Conservation (phyloP, 92 coral and sea anemone species). For the Porites rus region DNA sequence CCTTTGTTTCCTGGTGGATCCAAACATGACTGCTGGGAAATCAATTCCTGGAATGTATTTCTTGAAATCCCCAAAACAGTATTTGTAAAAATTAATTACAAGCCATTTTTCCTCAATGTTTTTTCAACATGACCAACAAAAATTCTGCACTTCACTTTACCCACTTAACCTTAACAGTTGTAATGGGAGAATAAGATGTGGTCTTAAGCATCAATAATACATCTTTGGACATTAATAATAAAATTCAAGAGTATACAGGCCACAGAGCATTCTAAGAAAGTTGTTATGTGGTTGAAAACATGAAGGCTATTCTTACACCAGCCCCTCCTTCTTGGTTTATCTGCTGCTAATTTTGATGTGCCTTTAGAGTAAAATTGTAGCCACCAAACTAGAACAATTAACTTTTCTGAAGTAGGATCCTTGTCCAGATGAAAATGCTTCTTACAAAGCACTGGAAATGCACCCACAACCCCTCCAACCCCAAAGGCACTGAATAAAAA, state of each 20-base stretch:
- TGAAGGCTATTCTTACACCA: slow-evolving; percentile 11
- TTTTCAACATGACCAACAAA: slow-evolving; percentile 10
- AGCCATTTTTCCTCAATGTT: slow-evolving; percentile 10
- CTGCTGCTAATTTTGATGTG: slow-evolving; percentile 7
- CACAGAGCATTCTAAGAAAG: slow-evolving; percentile 5
- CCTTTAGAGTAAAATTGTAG: slow-evolving; percentile 16
- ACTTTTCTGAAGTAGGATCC: slow-evolving; percentile 18
- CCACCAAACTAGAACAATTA: slow-evolving; percentile 24
- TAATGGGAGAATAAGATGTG: slow-evolving; percentile 17
- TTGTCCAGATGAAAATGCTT: slow-evolving; percentile 12
- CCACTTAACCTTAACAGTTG: slow-evolving; percentile 18
- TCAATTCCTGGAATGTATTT: slow-evolving; percentile 13
- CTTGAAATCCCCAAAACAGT: slow-evolving; percentile 9
- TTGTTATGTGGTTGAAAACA: slow-evolving; percentile 12
- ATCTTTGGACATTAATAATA: slow-evolving; percentile 11
- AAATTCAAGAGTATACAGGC: slow-evolving; percentile 1
- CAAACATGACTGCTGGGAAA: slow-evolving; percentile 15
- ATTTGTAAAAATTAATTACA: not conserved
- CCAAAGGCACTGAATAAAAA: too few species aligned
- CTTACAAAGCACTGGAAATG: slow-evolving; percentile 15
- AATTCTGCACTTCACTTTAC: slow-evolving; percentile 14
- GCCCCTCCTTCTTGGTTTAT: slow-evolving; percentile 11
- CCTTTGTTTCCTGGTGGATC: slow-evolving; percentile 13
- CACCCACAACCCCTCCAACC: not conserved
- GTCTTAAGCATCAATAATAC: slow-evolving; percentile 15